phyloP scores from a whole-genome alignment of 2,888 invertebrate species.

The Molorchus minor region DNA sequence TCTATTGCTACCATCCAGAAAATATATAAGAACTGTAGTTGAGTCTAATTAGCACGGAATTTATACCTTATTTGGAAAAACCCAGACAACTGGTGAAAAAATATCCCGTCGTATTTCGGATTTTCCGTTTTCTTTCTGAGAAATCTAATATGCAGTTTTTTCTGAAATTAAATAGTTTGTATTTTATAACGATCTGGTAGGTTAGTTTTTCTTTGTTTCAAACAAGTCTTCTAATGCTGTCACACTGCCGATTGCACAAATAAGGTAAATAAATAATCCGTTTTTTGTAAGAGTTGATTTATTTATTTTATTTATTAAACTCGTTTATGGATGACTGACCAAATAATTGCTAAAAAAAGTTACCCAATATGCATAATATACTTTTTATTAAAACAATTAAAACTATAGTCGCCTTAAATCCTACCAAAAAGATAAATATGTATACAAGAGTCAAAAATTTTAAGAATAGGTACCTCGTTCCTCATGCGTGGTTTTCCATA shows the following conservation, averaged over 20 bases:
- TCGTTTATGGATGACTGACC: no score
- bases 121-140: slow-evolving; percentile 15
- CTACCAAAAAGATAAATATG: no score
- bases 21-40: neutral
- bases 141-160: neutral
- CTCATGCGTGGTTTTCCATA: no score
- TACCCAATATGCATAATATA: no score
- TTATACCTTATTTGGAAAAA: slow-evolving; percentile 34
- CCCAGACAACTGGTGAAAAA: slow-evolving; percentile 10
- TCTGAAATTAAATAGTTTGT: slow-evolving; percentile 9
- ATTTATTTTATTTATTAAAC: no score
- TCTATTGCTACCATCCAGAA: neutral
- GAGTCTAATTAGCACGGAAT: slow-evolving; percentile 8
- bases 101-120: slow-evolving; percentile 8
- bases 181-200: neutral
- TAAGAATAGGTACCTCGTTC: no score
- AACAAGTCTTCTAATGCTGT: no score
- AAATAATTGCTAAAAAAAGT: no score
- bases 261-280: slow-evolving; percentile 3
- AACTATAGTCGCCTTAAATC: no score
- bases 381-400: no score
- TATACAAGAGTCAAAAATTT: no score
- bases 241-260: neutral
- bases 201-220: slow-evolving; percentile 3
- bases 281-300: no score